Base-by-base conservation (phyloP, 2,888 invertebrate species). In the Drosophila borealis region DNA sequence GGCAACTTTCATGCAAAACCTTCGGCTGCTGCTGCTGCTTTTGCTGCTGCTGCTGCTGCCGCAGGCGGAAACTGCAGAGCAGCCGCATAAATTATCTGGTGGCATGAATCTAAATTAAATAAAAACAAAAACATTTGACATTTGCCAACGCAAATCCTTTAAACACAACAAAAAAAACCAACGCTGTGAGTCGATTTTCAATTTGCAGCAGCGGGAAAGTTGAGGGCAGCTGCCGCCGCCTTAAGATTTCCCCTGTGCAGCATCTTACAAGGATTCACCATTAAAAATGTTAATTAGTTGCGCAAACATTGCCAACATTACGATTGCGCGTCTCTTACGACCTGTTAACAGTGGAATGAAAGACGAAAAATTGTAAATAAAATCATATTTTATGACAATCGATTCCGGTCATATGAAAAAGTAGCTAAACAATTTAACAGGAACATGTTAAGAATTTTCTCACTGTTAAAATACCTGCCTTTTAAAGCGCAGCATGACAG, bases 221-320 rank as follows among this genome's bases (percentile, higher is more conserved):
- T 2, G 39, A 2, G 33, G 34, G 33, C 13, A 10, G 25, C 25
- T 1, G 25, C 25, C 29, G 29, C 29, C 29, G 48, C 50, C 48
- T 65, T 48, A 62, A 70, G 68, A 64, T 53, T 70, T 59, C 68
- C 72, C 39, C 55, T 25, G 44, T 25, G 41, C 51, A 48, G 70
- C 70, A 45, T 68, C 81, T 89, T 90, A 91, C 91, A 91, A 91
- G 91, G 90, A 90, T 91, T 90, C 88, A 83, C 90, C 91, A 91
- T 91, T 91, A 91, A 91, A 91, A 91, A 91, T 91, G 91, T 90
- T 91, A 91, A 91, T 91, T 91, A 91, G 90, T 89, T 86, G 82
- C 78, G 73, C 84, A 85, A 86, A 81, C 87, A 81, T 65, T 77
- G 75, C 82, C 74, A 81, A 80, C 82, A 78, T 63, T 73, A 56